Evolutionary conservation across 2,888 invertebrate genomes (phyloP), one percentile per base, ranked within the genome.

Genomic region (Ochropleura plecta): DNA sequence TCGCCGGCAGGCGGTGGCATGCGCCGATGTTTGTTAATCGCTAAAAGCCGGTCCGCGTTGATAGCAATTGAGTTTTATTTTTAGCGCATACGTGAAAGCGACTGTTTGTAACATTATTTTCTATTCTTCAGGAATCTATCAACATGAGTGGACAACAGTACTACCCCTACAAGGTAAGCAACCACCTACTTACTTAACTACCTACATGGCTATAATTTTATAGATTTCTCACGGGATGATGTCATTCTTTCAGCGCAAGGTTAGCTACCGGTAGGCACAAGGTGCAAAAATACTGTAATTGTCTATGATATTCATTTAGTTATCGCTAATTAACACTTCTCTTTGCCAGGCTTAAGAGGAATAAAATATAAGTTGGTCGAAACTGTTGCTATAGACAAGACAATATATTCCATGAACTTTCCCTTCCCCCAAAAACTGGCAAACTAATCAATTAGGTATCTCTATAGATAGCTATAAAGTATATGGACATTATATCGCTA

Each of bases 141-240:
- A 97, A 94, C 92, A 98, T 98, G 98, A 97, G 97, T 95, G 97
- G 98, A 93, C 98, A 98, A 91, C 98, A 98, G 95, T 98, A 98
- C 95, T 98, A 98, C 95, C 98, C 98, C 91, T 98, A 98, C 97
- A 98, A 98, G 97, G 98, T 98, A 94, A 97, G 97, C 92, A 90
- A 90, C 90, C 91, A 91, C 93, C 92, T 93, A 93, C 93, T 82
- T 78, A 81, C 73, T 66, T 70, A 60, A 44, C 83, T 83, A 79
- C 81, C 78, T 84, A 85, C 81, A 83, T 88, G 84, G 84, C 81
- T 70, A 79, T 74, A 70, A 84, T 86, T 86, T 84, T 92, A 93
- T 93, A 90, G 91, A 92, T 93, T 87, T 94, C 93, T 93, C 91
- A 90, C 89, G 91, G 88, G 93, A 93, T 96, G 96, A 96, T 96